Percentiles rank a stretch among this genome's conserved stretches.
Evolutionary conservation across 2,888 invertebrate genomes (phyloP).

Genomic region (Operophtera brumata): DNA sequence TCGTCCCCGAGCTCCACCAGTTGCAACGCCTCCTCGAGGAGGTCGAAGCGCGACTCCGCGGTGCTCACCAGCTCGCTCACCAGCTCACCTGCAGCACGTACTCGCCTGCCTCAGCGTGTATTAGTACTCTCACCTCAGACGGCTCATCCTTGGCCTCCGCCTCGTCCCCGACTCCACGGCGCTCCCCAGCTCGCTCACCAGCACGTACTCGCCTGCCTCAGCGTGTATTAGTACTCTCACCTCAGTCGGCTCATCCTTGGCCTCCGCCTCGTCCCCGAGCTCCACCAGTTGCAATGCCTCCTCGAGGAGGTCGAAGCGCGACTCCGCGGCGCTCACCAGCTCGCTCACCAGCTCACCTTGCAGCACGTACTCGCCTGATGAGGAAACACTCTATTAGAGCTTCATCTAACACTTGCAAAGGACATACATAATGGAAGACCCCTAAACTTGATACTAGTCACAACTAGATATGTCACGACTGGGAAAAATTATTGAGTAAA

Average conservation of each 20-base stretch:
- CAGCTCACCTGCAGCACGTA: slow-evolving; percentile 80
- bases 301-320: slow-evolving; percentile 85
- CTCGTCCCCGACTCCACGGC: slow-evolving; percentile 80
- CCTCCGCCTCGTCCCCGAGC: slow-evolving; percentile 82
- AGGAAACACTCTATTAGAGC: background rate
- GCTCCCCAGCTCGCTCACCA: slow-evolving; percentile 78
- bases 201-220: slow-evolving; percentile 84
- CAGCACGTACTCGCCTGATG: slow-evolving; percentile 82
- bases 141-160: slow-evolving; percentile 77
- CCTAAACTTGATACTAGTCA: no score
- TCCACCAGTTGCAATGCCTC: slow-evolving; percentile 88
- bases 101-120: no score
- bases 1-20: slow-evolving; percentile 85
- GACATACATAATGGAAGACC: no score
- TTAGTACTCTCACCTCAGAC: slow-evolving; percentile 58
- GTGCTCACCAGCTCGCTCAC: slow-evolving; percentile 77
- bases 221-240: no score
- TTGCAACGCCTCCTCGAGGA: slow-evolving; percentile 87
- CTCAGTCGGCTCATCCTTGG: slow-evolving; percentile 69
- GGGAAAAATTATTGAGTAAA: no score
- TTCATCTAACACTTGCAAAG: no score
- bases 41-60: slow-evolving; percentile 82
- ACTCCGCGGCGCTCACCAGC: slow-evolving; percentile 78
- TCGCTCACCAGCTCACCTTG: slow-evolving; percentile 77
- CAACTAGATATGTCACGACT: no score